Evolutionary conservation across 2,888 invertebrate genomes (phyloP).

Genomic region (Hydrotaea diabolus): DNA sequence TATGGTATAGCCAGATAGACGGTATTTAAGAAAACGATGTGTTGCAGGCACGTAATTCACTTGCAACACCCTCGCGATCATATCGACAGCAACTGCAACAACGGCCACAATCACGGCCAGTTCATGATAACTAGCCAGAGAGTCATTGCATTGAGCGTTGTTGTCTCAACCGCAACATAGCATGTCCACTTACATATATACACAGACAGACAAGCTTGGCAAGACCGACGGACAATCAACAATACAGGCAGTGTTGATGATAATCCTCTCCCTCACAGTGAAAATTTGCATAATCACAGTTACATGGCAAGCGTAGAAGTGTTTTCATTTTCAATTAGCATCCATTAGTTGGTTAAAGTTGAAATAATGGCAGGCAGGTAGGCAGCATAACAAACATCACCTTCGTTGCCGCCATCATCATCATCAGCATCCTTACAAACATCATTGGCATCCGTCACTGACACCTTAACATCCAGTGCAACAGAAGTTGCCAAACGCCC

Average conservation of each 20-base stretch:
- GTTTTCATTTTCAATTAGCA: constrained; percentile 67
- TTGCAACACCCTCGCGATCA: constrained; percentile 67
- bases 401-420: background rate
- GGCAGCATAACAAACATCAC: constrained; percentile 23
- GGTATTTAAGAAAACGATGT: constrained; percentile 57
- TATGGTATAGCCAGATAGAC: constrained; percentile 44
- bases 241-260: constrained; percentile 22
- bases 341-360: constrained; percentile 60
- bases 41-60: constrained; percentile 64
- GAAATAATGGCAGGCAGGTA: constrained; percentile 54
- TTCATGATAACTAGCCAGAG: constrained; percentile 22
- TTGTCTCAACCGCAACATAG: constrained; percentile 13
- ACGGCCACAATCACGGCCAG: constrained; percentile 24
- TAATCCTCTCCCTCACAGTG: constrained; percentile 46
- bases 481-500: constrained; percentile 27
- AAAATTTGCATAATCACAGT: constrained; percentile 65
- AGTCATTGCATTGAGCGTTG: constrained; percentile 19
- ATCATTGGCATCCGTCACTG: constrained; percentile 13
- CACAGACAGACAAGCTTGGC: background rate
- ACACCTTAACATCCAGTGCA: constrained; percentile 6
- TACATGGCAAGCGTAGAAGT: constrained; percentile 54
- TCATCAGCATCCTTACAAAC: background rate
- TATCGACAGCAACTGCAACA: constrained; percentile 54
- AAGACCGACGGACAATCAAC: constrained; percentile 12
- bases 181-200: background rate